These are phyloP conservation scores for Eublepharis macularius DNA, from an alignment of 2,113 vertebrate species.

Conservation along the genomic window DNA sequence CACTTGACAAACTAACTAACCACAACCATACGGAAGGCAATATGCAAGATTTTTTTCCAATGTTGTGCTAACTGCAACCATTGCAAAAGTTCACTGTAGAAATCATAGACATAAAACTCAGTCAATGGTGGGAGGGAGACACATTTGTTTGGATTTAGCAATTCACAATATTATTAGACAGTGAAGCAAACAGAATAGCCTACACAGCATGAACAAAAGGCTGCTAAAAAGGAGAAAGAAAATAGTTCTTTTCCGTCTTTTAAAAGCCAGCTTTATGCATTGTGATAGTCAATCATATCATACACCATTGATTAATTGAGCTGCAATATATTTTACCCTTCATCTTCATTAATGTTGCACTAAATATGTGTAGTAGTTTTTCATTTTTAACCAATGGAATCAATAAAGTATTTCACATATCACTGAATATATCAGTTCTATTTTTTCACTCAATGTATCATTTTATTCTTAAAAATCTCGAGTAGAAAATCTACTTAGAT, in stretches of 20 bases:
- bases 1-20: too few relatives aligned
- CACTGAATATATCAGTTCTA: slow-evolving; percentile 11
- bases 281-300: slow-evolving; percentile 5
- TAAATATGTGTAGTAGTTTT: background rate
- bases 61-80: too few relatives aligned
- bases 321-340: background rate
- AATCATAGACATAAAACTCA: background rate
- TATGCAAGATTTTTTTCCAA: too few relatives aligned
- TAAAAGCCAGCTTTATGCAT: background rate
- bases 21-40: too few relatives aligned
- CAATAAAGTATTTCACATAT: slow-evolving; percentile 20
- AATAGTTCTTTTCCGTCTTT: background rate
- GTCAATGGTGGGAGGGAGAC: background rate
- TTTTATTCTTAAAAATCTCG: background rate
- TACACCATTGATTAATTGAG: slow-evolving; percentile 8
- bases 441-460: background rate
- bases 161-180: background rate
- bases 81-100: background rate
- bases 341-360: slow-evolving; percentile 1
- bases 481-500: background rate
- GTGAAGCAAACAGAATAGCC: background rate
- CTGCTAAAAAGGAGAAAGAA: background rate
- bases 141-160: background rate
- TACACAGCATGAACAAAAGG: background rate
- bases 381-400: slow-evolving; percentile 8